These are phyloP conservation scores for Cheilosia grossa DNA, from an alignment of 2,888 invertebrate species.

Conservation along the genomic window DNA sequence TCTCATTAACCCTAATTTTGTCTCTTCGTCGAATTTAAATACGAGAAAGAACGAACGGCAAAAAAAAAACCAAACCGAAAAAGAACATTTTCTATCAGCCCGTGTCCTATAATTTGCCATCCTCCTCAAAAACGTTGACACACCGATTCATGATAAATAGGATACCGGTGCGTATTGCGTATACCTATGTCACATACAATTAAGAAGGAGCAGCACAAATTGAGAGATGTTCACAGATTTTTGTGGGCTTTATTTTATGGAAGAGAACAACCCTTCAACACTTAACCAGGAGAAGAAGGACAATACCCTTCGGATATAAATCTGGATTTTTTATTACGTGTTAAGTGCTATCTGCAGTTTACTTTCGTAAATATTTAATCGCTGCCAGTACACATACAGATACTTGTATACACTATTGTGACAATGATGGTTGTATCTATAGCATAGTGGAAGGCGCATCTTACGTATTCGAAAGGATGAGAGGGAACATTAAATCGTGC, in stretches of 20 bases:
- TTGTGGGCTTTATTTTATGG: background rate
- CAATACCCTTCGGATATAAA: constrained; percentile 69
- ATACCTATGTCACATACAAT: constrained; percentile 68
- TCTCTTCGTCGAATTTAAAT: constrained; percentile 69
- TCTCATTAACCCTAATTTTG: constrained; percentile 75
- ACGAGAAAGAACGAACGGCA: constrained; percentile 25
- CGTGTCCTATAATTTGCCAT: constrained; percentile 60
- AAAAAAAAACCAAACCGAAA: constrained; percentile 15
- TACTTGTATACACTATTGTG: background rate
- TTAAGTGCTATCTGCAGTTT: constrained; percentile 75
- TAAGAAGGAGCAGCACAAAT: constrained; percentile 67
- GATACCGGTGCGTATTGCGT: constrained; percentile 20
- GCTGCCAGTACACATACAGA: constrained; percentile 17
- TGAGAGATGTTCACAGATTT: constrained; percentile 55
- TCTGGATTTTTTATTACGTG: constrained; percentile 73
- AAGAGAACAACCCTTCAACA: constrained; percentile 59
- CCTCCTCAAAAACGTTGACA: constrained; percentile 65
- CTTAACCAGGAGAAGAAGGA: constrained; percentile 28
- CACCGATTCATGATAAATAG: constrained; percentile 55
- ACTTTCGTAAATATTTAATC: constrained; percentile 74
- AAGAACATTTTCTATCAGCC: constrained; percentile 47
- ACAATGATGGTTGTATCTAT: background rate
- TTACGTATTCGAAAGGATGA: constrained; percentile 37
- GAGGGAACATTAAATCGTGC: constrained; percentile 50
- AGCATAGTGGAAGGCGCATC: constrained; percentile 26